Evolutionary conservation across 2,113 vertebrate genomes (phyloP).

Genomic region (Paramormyrops kingsleyae): DNA sequence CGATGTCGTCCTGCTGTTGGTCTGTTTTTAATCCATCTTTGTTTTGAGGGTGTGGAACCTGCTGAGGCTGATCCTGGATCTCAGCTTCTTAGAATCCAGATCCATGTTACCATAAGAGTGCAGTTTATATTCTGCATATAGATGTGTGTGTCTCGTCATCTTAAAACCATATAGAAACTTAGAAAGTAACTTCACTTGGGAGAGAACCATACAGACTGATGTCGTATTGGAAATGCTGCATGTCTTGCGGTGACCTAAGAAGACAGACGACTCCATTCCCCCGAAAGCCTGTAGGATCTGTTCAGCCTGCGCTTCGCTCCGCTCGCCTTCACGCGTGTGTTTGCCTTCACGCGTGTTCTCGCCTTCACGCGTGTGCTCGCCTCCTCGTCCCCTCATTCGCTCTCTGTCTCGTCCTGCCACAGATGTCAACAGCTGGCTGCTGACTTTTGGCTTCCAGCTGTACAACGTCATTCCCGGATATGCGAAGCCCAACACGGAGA

Average conservation of each 20-base stretch:
- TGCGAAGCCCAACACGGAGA: conserved; percentile 76
- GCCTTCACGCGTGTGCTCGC: too few species aligned
- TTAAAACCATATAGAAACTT: neutral
- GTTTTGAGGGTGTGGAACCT: neutral
- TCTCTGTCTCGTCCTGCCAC: conserved; percentile 40
- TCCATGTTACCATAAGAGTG: neutral
- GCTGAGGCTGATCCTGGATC: neutral
- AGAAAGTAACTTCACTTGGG: neutral
- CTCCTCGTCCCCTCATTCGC: conserved; percentile 9
- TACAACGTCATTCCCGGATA: conserved; percentile 97
- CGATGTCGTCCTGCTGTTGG: neutral
- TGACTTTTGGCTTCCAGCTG: conserved; percentile 95
- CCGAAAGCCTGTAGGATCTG: neutral
- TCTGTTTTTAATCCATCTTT: neutral
- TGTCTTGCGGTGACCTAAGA: neutral
- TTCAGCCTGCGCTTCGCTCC: neutral
- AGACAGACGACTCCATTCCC: neutral
- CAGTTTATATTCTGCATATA: neutral
- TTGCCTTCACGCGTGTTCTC: too few species aligned
- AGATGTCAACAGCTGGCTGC: conserved; percentile 98
- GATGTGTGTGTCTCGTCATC: neutral
- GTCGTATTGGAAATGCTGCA: neutral
- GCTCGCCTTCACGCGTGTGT: too few species aligned
- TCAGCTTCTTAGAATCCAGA: neutral
- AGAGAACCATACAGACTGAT: neutral